These are phyloP conservation scores for Microcaecilia unicolor DNA, from an alignment of 2,797 vertebrate genomes.

Conservation along the genomic window DNA sequence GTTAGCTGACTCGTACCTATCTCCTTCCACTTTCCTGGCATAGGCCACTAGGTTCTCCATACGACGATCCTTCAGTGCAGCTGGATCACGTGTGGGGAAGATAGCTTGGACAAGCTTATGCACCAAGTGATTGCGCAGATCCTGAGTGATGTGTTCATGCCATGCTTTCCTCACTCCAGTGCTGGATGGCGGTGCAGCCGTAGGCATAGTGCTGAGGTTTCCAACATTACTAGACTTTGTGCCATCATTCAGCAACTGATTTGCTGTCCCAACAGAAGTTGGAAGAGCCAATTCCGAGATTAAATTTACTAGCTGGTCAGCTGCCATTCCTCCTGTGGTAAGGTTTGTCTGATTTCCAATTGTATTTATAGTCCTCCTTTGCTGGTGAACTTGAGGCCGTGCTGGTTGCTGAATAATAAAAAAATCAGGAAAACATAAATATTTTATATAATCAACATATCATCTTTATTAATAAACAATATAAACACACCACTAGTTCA, in stretches of 20 bases:
- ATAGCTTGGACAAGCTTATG: constrained; percentile 98
- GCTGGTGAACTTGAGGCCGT: constrained; percentile 77
- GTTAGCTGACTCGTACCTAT: constrained; percentile 98
- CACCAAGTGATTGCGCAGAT: constrained; percentile 94
- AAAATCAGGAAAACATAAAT: no score
- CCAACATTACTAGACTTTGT: constrained; percentile 62
- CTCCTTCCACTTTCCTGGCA: constrained; percentile 91
- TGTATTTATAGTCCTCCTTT: constrained; percentile 81
- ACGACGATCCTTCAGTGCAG: constrained; percentile 90
- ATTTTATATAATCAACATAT: no score
- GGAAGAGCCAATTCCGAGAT: constrained; percentile 82
- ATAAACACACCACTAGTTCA: no score
- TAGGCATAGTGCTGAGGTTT: constrained; percentile 75
- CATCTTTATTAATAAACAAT: no score
- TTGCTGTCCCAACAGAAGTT: constrained; percentile 77
- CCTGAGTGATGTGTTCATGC: constrained; percentile 98
- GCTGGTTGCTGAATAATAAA: no score
- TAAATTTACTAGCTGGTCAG: constrained; percentile 80
- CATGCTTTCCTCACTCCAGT: constrained; percentile 86
- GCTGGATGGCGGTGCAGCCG: constrained; percentile 81
- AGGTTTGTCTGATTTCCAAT: constrained; percentile 85
- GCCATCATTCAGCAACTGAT: constrained; percentile 80
- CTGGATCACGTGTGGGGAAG: constrained; percentile 94
- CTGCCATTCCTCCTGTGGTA: constrained; percentile 68
- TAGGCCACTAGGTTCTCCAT: constrained; percentile 98